A percentile compares a stretch with the other conserved stretches of the same genome.
Evolutionary conservation across 2,888 invertebrate genomes (phyloP).

Genomic region (Leptopterna dolabrata): DNA sequence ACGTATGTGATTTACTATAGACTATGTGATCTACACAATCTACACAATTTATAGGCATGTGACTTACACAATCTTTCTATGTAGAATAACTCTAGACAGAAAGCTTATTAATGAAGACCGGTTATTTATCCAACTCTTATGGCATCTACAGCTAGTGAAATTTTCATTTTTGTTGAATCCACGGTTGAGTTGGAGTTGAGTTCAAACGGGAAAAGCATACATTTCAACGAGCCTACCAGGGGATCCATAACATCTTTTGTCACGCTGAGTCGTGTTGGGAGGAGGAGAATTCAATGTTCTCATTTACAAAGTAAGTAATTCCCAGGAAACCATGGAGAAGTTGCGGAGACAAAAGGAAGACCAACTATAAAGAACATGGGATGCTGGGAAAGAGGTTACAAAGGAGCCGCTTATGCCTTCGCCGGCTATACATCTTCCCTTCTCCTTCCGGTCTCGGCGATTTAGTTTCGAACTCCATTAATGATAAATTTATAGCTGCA

Average conservation of each 20-base stretch:
- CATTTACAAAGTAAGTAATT: constrained; percentile 38
- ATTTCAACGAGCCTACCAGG: too few relatives aligned
- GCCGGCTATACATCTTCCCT: neutral
- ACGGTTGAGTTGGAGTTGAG: too few relatives aligned
- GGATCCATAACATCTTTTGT: constrained; percentile 43
- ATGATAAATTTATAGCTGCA: neutral
- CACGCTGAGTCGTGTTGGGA: neutral
- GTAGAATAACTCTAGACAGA: too few relatives aligned
- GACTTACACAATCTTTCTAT: too few relatives aligned
- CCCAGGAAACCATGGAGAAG: constrained; percentile 1
- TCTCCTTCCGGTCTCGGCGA: neutral
- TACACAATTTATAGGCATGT: too few relatives aligned
- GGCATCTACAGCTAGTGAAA: too few relatives aligned
- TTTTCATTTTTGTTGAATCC: too few relatives aligned
- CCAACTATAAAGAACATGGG: neutral
- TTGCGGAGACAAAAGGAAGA: constrained; percentile 34
- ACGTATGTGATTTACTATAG: too few relatives aligned
- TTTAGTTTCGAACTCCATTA: neutral
- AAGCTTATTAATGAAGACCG: too few relatives aligned
- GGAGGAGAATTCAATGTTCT: constrained; percentile 44
- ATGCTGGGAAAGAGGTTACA: neutral
- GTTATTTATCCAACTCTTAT: too few relatives aligned
- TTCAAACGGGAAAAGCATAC: too few relatives aligned
- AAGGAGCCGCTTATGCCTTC: neutral
- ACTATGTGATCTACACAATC: too few relatives aligned